Evolutionary conservation across 1,140 invertebrate genomes (phyloP), one percentile per base, ranked within the genome.

Genomic region (Thaumetopoea pityocampa): DNA sequence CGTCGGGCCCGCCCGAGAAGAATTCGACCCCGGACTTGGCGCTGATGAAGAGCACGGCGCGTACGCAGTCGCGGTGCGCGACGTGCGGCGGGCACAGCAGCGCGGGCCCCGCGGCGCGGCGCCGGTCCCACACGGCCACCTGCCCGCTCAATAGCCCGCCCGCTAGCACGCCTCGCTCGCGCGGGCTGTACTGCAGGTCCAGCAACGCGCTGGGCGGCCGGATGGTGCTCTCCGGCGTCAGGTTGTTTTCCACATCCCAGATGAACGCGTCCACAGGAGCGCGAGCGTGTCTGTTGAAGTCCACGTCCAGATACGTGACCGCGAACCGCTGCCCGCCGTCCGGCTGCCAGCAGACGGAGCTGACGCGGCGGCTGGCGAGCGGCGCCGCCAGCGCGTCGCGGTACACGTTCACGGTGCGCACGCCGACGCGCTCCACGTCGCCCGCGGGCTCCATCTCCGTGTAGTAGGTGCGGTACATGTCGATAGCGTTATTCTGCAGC

Each of bases 171-270:
- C 95, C 91, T 0, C 88, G 88, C 76, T 98, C 96, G 70, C 96
- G 96, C 1, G 93, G 92, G 76, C 94, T 96, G 69, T 95, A 99
- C 67, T 96, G 94, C 8, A 96, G 74, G 37, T 93, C 94, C 1
- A 95, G 88, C 8, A 95, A 86, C 0, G 93, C 89, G 16, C 90
- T 89, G 33, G 89, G 85, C 0, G 93, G 90, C 51, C 90, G 90
- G 6, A 98, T 61, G 1, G 87, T 88, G 22, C 92, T 67, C 42
- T 93, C 91, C 0, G 95, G 95, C 55, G 89, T 89, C 68, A 96
- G 96, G 1, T 95, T 93, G 70, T 95, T 96, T 65, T 96, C 94
- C 90, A 97, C 87, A 83, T 98, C 94, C 95, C 96, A 98, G 48
- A 98, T 92, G 63, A 93, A 97, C 5, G 89, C 91, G n/a, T 90